These are phyloP conservation scores for Pyrocephalus nanus DNA, from an alignment of 2,797 vertebrate species.

Conservation along the genomic window DNA sequence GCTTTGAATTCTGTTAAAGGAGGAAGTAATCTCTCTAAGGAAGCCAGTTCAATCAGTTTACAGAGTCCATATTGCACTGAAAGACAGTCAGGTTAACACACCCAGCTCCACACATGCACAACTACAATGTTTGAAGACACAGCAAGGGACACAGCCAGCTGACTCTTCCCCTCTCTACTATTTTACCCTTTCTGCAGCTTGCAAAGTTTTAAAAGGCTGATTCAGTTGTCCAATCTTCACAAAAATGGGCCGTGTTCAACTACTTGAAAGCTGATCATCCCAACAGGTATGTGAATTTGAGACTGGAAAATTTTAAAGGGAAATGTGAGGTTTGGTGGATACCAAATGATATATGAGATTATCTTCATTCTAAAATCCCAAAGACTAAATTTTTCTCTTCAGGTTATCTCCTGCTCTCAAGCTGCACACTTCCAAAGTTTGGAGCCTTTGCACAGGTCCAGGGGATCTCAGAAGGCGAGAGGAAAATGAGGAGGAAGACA, in stretches of 20 bases:
- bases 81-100: background rate
- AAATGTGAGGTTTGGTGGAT: background rate
- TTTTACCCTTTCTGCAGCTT: background rate
- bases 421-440: background rate
- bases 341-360: background rate
- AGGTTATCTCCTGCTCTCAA: background rate
- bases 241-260: background rate
- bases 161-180: background rate
- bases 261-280: background rate
- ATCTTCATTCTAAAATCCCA: background rate
- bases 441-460: background rate
- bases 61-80: background rate
- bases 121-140: background rate
- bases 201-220: background rate
- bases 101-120: background rate
- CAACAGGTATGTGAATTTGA: background rate
- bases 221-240: background rate
- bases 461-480: background rate
- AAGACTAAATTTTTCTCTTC: background rate
- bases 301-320: background rate
- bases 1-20: background rate
- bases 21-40: background rate
- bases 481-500: background rate
- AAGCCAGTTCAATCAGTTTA: background rate
- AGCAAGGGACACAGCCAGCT: background rate